Base-by-base conservation (phyloP, 2,113 vertebrate species). In the Cromileptes altivelis region DNA sequence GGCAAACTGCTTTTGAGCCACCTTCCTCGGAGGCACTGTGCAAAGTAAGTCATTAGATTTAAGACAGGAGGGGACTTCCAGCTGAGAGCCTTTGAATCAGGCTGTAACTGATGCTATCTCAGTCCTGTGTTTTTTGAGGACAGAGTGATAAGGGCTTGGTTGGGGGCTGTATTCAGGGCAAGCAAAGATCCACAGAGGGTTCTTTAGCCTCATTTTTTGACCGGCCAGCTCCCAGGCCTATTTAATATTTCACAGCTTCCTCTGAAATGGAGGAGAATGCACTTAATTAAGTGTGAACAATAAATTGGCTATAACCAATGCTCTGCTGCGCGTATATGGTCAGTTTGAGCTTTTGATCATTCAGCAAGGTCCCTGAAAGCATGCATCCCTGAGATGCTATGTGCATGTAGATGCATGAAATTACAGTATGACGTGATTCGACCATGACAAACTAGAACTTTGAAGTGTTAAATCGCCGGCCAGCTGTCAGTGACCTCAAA, bases 251-350 rank as follows among this genome's bases (percentile, higher is more conserved):
- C 85, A 91, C 82, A 78, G 82, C 68, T 75, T 73, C 78, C 74
- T 77, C 85, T 70, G 77, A 88, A 90, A 89, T 56, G 75, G 74
- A 63, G 70, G 70, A 85, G 85, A 79, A 91, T 78, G 75, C 81
- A 78, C 86, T 84, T 90, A 90, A 93, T 93, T 89, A 90, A 82
- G 87, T 80, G 84, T 93, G 92, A 93, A 91, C 90, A 91, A 89
- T 87, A 93, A 86, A 92, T 86, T 86, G 90, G 60, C 89, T 78
- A 87, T 84, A 90, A 88, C 90, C 80, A 67, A 87, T 81, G 87
- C 80, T 78, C 69, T n/a, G 47, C 73, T 62, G 71, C 14, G 14
- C 69, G 45, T 74, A 72, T 76, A 62, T 27, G 77, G 75, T 30
- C 1, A 10, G 67, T 84, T 85, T 62, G 50, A 21, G 65, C 81